phyloP scores from a whole-genome alignment of 2,113 vertebrate genomes.

The Mastomys natalensis region DNA sequence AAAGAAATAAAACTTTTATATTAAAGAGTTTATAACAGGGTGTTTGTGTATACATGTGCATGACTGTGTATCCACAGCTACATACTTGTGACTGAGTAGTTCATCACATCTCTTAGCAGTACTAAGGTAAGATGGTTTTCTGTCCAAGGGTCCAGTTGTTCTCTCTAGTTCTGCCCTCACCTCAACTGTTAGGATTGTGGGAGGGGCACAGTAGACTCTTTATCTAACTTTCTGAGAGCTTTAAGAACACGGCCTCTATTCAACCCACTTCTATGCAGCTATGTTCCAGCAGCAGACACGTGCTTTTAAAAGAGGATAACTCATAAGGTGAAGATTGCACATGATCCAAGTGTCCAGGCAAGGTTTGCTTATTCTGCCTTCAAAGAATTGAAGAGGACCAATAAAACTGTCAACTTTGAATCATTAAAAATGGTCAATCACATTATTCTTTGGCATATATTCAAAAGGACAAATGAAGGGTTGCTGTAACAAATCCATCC shows the following conservation, averaged over 20 bases:
- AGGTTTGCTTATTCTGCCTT: not conserved
- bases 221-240: not conserved
- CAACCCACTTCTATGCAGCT: not conserved
- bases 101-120: not conserved
- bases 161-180: not conserved
- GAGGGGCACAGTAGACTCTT: not conserved
- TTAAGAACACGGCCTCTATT: not conserved
- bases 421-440: slow-evolving; percentile 39
- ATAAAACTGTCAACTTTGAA: slow-evolving; percentile 60
- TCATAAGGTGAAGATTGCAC: too few species aligned
- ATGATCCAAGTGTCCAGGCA: too few species aligned
- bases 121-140: not conserved
- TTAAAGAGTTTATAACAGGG: not conserved
- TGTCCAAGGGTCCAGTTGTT: not conserved
- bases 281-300: not conserved
- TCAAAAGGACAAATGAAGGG: slow-evolving; percentile 18
- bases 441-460: slow-evolving; percentile 1
- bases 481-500: not conserved
- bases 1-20: not conserved
- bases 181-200: not conserved
- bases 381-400: slow-evolving; percentile 32
- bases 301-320: not conserved
- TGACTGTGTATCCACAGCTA: not conserved
- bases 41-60: too few species aligned
- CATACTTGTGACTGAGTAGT: not conserved